Percentiles rank a stretch among this genome's conserved stretches.
Conservation (phyloP, 2,113 vertebrate genomes). For the Peromyscus maniculatus region DNA sequence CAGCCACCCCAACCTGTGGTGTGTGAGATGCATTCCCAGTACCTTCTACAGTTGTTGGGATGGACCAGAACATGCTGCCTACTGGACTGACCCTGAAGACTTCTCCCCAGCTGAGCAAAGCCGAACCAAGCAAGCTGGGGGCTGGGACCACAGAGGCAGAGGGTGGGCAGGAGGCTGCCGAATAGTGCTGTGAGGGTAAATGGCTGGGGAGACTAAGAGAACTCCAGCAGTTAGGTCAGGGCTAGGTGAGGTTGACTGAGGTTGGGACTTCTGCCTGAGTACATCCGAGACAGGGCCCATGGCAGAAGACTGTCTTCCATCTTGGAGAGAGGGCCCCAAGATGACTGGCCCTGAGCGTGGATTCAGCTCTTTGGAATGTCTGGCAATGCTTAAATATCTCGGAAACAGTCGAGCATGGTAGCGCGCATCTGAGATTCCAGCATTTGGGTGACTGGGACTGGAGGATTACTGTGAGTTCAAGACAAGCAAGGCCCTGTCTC, state of each 20-base stretch:
- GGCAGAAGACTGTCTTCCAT: slow-evolving; percentile 92
- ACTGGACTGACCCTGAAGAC: background rate
- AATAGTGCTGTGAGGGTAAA: background rate
- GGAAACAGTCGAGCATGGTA: background rate
- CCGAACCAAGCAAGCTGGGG: background rate
- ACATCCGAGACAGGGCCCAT: background rate
- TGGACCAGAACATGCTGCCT: background rate
- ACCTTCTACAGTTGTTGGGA: background rate
- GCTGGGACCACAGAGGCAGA: background rate
- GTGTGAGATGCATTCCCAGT: background rate
- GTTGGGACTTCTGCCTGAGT: background rate
- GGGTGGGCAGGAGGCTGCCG: background rate
- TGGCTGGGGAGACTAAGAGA: background rate
- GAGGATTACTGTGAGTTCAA: background rate
- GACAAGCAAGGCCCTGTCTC: background rate
- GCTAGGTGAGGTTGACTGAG: background rate
- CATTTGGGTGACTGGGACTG: background rate
- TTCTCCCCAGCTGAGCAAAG: background rate
- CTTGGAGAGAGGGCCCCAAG: slow-evolving; percentile 85
- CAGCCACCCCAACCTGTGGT: rapidly evolving
- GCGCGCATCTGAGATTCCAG: background rate
- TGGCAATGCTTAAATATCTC: background rate
- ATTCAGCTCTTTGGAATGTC: background rate
- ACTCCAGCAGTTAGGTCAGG: background rate
- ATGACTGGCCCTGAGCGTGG: background rate